Percentiles rank a stretch among this genome's conserved stretches.
phyloP scores from a whole-genome alignment of 2,888 invertebrate genomes.

The Andrena haemorrhoa region DNA sequence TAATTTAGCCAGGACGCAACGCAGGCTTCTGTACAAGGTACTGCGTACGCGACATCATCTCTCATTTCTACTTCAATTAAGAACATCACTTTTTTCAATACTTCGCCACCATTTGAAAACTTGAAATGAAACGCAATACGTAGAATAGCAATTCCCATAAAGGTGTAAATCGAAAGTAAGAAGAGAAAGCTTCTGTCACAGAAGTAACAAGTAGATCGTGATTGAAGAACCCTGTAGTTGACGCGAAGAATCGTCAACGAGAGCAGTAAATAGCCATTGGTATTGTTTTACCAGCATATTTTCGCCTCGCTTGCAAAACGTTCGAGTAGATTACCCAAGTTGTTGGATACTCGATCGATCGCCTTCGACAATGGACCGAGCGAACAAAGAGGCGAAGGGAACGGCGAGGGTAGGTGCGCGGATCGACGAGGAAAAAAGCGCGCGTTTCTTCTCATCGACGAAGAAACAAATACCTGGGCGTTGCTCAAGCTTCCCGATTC shows the following conservation, averaged over 20 bases:
- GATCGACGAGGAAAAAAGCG: slow-evolving; percentile 23
- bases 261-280: neutral
- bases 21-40: too few species aligned
- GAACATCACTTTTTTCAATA: too few species aligned
- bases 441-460: slow-evolving; percentile 28
- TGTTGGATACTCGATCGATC: slow-evolving; percentile 21
- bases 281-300: neutral
- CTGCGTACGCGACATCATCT: too few species aligned
- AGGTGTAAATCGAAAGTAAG: neutral
- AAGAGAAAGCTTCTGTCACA: neutral
- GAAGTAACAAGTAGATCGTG: neutral
- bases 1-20: neutral
- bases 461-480: slow-evolving; percentile 60
- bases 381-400: neutral
- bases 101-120: too few species aligned
- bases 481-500: slow-evolving; percentile 64
- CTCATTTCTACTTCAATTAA: too few species aligned
- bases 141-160: neutral
- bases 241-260: neutral
- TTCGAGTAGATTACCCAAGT: neutral
- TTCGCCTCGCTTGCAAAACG: neutral
- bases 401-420: slow-evolving; percentile 29
- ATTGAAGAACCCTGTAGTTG: neutral
- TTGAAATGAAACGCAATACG: neutral
- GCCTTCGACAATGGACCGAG: neutral